Evolutionary conservation across 2,797 vertebrate genomes (phyloP).

Genomic region (Discoglossus pictus): DNA sequence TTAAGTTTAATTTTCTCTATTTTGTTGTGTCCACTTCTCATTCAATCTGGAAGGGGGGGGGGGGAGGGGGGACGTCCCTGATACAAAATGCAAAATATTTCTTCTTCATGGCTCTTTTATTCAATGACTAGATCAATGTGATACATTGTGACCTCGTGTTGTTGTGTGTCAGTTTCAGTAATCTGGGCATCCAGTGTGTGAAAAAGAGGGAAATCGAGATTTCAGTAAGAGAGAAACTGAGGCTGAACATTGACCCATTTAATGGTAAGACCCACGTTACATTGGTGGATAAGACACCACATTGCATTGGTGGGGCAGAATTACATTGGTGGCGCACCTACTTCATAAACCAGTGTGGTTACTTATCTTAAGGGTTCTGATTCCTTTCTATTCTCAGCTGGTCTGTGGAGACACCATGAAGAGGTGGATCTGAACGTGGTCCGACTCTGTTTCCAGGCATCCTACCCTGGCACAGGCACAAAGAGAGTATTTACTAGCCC

Average conservation of each 20-base stretch:
- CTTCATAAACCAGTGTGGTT: not conserved
- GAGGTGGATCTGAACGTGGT: slow-evolving; percentile 97
- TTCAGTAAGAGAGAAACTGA: slow-evolving; percentile 84
- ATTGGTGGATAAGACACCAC: too few species aligned
- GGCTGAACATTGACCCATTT: slow-evolving; percentile 88
- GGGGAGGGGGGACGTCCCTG: too few species aligned
- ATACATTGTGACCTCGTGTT: too few species aligned
- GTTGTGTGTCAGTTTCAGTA: slow-evolving; percentile 77
- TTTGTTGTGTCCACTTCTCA: too few species aligned
- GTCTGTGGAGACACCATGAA: slow-evolving; percentile 88
- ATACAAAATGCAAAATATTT: too few species aligned
- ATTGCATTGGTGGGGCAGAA: too few species aligned
- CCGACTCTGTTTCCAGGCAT: slow-evolving; percentile 90
- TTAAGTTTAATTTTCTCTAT: too few species aligned
- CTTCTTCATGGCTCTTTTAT: too few species aligned
- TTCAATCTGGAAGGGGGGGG: too few species aligned
- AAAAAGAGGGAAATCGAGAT: slow-evolving; percentile 86
- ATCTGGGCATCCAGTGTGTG: slow-evolving; percentile 93
- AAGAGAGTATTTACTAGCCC: slow-evolving; percentile 73
- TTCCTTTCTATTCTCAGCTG: slow-evolving; percentile 67
- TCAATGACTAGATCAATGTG: too few species aligned
- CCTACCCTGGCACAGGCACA: slow-evolving; percentile 74
- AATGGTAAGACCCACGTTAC: slow-evolving; percentile 74
- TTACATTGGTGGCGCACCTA: too few species aligned
- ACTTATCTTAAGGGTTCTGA: not conserved